These are phyloP conservation scores for Octonoba sinensis DNA, from an alignment of 2,888 invertebrate genomes.

Conservation along the genomic window DNA sequence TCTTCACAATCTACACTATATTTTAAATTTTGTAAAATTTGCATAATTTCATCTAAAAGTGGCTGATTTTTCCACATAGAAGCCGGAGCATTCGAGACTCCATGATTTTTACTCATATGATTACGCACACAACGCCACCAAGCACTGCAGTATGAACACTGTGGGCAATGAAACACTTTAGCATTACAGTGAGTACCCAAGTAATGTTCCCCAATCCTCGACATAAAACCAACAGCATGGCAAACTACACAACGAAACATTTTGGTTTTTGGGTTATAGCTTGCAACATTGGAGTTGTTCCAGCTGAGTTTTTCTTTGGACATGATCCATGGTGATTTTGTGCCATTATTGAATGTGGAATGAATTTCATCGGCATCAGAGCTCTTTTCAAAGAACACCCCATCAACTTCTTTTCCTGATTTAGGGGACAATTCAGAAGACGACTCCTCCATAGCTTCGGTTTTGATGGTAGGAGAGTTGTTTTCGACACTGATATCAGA, in stretches of 20 bases:
- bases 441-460: constrained; percentile 20
- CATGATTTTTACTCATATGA: constrained; percentile 82
- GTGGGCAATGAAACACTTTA: constrained; percentile 77
- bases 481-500: background rate
- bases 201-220: constrained; percentile 83
- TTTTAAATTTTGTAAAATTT: constrained; percentile 80
- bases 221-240: constrained; percentile 80
- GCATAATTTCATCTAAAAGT: constrained; percentile 81
- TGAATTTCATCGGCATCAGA: constrained; percentile 21
- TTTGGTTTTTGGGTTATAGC: constrained; percentile 83
- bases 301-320: constrained; percentile 81
- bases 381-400: constrained; percentile 41
- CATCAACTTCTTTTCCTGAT: constrained; percentile 46
- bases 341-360: constrained; percentile 11
- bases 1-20: constrained; percentile 75
- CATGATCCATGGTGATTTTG: constrained; percentile 75
- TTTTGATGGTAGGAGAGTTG: constrained; percentile 11
- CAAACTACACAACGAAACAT: constrained; percentile 83
- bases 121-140: constrained; percentile 83
- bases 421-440: constrained; percentile 40
- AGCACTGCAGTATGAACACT: constrained; percentile 82
- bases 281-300: constrained; percentile 84
- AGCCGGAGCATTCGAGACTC: constrained; percentile 75
- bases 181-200: constrained; percentile 81
- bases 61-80: constrained; percentile 79